Evolutionary conservation across 1,140 invertebrate species (phyloP), one percentile per base, ranked within the genome.

Genomic region (Grapholita molesta): DNA sequence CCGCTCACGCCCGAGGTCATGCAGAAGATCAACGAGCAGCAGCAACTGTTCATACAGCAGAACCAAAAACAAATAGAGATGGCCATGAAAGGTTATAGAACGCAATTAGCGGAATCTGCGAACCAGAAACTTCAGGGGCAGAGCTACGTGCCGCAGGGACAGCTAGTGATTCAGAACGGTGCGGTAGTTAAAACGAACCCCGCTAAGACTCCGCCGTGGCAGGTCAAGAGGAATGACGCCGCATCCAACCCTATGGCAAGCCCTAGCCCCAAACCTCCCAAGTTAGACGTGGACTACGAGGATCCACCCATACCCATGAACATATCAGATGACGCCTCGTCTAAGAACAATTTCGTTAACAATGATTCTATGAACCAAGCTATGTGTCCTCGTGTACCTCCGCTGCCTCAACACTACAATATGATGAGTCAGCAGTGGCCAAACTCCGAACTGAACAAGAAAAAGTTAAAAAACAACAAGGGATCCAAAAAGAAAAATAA

Each of bases 371-470:
- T 82, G 64, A 83, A 81, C 55, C 88, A 84, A 67, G 77, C 73
- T 8, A 88, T 92, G 78, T 95, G 94, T 74, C 94, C 96, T 69
- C 93, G 95, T 66, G 95, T 96, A 3, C 95, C 95, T 18, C 95
- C 95, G 0, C 82, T 96, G 55, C 95, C 96, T 76, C 95, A 95
- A 74, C 95, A 95, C 92, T 95, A 82, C 84, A 93, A 72, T 82
- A 94, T 70, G 88, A 93, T 71, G 88, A 93, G 94, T 83, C 94
- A 89, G 66, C 89, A 90, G 61, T 91, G 87, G 89, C 86, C 85
- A 0, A 70, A 67, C 25, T 93, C 95, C 28, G 94, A 96, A 73
- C 85, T 93, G 0, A 93, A 92, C 52, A 93, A 94, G 70, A 95
- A 95, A 78, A 95, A 95, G 81, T 82, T 91, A 0, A 95, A 95